Evolutionary conservation across 2,888 invertebrate species (phyloP).

Genomic region (Chymomyza procnemis): DNA sequence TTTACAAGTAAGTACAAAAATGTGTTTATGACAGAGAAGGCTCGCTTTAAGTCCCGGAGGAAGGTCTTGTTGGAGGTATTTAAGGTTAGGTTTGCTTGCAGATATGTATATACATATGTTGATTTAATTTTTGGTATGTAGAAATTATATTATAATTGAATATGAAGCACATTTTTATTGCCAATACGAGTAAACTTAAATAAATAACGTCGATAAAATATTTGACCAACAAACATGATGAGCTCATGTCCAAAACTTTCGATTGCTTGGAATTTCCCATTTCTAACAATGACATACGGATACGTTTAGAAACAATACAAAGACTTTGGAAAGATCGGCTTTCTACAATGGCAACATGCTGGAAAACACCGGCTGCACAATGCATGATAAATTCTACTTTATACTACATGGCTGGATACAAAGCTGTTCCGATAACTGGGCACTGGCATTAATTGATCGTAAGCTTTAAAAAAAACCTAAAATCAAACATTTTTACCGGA

Average conservation of each 20-base stretch:
- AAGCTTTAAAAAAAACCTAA: conserved; percentile 30
- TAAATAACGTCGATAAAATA: no score
- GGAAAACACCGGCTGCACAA: conserved; percentile 53
- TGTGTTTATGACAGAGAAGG: not conserved
- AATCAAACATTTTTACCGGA: not conserved
- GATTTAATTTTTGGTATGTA: no score
- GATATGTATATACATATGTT: no score
- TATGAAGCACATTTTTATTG: no score
- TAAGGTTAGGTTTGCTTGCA: not conserved
- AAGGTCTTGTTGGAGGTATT: not conserved
- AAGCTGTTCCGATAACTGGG: conserved; percentile 73
- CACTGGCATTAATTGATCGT: conserved; percentile 68
- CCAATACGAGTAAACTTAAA: no score
- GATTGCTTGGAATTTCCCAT: no score
- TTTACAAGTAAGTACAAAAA: conserved; percentile 44
- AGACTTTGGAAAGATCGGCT: conserved; percentile 43
- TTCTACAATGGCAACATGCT: conserved; percentile 29
- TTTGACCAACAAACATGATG: no score
- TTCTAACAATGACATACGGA: no score
- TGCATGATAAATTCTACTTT: conserved; percentile 74
- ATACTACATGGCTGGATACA: conserved; percentile 77
- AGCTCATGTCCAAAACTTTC: no score
- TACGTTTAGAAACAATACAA: conserved; percentile 50
- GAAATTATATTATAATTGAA: no score
- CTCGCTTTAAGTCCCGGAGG: no score